Evolutionary conservation across 2,113 vertebrate genomes (phyloP).

Genomic region (Indri indri): DNA sequence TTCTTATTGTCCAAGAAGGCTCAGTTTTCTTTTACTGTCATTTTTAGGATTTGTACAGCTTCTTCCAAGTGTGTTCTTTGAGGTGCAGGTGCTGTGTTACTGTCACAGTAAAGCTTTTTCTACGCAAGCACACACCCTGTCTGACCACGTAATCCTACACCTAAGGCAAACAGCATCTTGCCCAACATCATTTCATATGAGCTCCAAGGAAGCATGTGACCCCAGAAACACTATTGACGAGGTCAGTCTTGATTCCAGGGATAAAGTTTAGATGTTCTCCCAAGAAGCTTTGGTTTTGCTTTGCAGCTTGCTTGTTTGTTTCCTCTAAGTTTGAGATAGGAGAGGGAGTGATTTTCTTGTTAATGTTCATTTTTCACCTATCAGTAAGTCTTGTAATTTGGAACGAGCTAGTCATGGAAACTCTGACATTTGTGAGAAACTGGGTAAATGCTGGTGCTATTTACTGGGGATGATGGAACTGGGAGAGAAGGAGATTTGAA

Average conservation of each 20-base stretch:
- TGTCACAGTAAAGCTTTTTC: neutral
- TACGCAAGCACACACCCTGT: conserved; percentile 31
- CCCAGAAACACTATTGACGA: neutral
- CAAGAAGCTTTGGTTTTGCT: neutral
- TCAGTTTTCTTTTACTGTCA: neutral
- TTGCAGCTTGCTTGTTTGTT: neutral
- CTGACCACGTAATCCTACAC: neutral
- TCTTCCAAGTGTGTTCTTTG: neutral
- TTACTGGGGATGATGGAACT: neutral
- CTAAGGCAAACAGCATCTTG: conserved; percentile 40
- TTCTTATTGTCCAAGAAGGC: neutral
- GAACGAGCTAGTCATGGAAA: neutral
- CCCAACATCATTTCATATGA: neutral
- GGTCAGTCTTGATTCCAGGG: neutral
- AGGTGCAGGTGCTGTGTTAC: neutral
- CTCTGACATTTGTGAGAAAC: neutral
- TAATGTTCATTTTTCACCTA: neutral
- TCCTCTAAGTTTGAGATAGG: neutral
- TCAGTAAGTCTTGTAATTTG: neutral
- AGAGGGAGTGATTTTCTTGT: neutral
- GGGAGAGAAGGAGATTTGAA: neutral
- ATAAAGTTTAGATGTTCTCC: neutral
- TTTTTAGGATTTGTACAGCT: neutral
- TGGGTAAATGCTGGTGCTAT: neutral
- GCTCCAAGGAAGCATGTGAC: neutral